Conservation (phyloP, 2,888 invertebrate genomes). For the Tholera decimalis region DNA sequence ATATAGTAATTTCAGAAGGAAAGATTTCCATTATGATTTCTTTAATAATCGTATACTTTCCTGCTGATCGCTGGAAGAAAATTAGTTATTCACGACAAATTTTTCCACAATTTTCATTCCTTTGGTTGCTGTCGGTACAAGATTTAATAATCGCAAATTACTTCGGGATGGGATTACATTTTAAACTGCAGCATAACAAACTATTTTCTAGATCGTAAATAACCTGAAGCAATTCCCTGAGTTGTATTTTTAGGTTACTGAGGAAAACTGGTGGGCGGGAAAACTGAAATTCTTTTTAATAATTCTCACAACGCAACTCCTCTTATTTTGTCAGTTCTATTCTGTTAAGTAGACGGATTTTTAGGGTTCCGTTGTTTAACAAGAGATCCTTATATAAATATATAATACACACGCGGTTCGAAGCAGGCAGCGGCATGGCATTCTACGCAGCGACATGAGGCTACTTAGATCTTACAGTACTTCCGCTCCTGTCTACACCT, state of each 20-base stretch:
- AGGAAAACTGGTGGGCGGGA: constrained; percentile 2
- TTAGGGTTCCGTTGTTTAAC: too few species aligned
- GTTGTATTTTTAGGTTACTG: background rate
- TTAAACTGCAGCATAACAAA: constrained; percentile 1
- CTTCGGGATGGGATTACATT: background rate
- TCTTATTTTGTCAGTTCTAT: too few species aligned
- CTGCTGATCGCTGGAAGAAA: background rate
- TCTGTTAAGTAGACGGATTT: too few species aligned
- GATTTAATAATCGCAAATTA: constrained; percentile 18
- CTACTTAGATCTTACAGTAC: too few species aligned
- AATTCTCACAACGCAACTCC: too few species aligned
- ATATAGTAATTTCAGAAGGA: background rate
- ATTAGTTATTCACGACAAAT: background rate
- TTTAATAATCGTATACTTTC: background rate
- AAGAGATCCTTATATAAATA: too few species aligned
- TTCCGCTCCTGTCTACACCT: too few species aligned
- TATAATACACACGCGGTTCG: too few species aligned
- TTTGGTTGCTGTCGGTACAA: constrained; percentile 8
- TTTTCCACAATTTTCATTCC: background rate
- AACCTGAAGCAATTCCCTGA: background rate
- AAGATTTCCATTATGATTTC: background rate
- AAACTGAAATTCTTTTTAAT: too few species aligned
- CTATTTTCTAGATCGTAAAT: background rate
- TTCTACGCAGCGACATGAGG: too few species aligned
- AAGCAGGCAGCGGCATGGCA: too few species aligned